Base-by-base conservation (phyloP, 1,140 invertebrate species). In the Drosophila takahashii region DNA sequence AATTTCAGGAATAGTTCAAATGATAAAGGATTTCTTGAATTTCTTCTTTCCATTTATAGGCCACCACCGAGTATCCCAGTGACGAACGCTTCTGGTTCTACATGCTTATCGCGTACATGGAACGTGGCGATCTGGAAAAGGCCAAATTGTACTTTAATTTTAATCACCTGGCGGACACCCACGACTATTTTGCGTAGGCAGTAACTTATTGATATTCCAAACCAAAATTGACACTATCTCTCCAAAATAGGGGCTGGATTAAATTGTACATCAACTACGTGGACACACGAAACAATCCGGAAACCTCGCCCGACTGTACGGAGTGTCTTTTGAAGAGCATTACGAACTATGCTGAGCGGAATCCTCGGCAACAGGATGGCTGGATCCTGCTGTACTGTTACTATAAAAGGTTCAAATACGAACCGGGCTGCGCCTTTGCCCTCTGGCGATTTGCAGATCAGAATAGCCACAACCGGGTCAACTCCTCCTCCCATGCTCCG, bases 301-400 rank as follows among this genome's bases (percentile, higher is more conserved):
- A 79, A 37, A 60, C 79, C 1, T 4, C 66, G 4, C n/a, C 15
- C 13, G 78, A 87, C 58, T 74, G 84, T 5, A 83, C 42, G 1
- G 83, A 87, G 45, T 89, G 84, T 7, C 61, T 87, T 0, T 7
- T 87, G 32, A 62, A 57, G 4, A 77, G 59, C 32, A 73, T 87
- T 3, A 45, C 15, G 0, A 9, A 37, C 2, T 87, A 57, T 27
- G 42, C 83, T 0, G 52, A 77, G 9, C 10, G 6, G 22, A 6
- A 73, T 50, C 3, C 13, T 0, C 6, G 7, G 0, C 62, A 77
- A 0, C 42, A 51, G 22, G 79, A 87, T 26, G 84, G 59, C n/a
- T 87, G 83, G 84, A 77, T 87, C 32, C 32, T 87, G 3, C 57
- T 87, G 0, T 79, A 79, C 36, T 87, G 84, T 42, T 87, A 84